Conservation (phyloP, 2,888 invertebrate genomes). For the Nomada fucata region DNA sequence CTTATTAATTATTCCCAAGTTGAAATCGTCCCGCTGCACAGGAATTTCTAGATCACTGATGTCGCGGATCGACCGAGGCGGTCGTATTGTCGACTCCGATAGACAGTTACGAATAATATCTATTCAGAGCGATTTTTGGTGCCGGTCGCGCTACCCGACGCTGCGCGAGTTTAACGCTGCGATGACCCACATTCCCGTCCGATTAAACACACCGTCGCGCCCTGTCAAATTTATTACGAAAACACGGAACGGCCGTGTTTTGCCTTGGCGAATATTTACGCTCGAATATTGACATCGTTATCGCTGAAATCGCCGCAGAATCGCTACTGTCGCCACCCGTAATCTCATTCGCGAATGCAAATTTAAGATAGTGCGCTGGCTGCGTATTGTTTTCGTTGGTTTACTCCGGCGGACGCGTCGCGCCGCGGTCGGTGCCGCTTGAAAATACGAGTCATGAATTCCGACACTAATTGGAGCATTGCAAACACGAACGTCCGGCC, state of each 20-base stretch:
- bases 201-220: constrained; percentile 41
- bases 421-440: background rate
- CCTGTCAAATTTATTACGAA: constrained; percentile 49
- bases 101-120: constrained; percentile 64
- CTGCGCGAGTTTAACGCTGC: constrained; percentile 21
- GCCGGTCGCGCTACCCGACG: background rate
- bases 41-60: constrained; percentile 14
- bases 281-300: constrained; percentile 46
- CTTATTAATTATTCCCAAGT: constrained; percentile 28
- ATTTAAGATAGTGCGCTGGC: constrained; percentile 27
- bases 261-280: constrained; percentile 48
- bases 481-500: constrained; percentile 35
- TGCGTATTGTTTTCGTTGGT: constrained; percentile 27
- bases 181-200: constrained; percentile 43
- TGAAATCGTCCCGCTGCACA: background rate
- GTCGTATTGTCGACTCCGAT: constrained; percentile 11
- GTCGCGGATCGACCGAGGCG: background rate
- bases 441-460: no score
- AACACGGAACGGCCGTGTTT: constrained; percentile 27
- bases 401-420: background rate
- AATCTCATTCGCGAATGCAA: constrained; percentile 38
- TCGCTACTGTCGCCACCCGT: constrained; percentile 24
- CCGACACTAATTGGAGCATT: constrained; percentile 26
- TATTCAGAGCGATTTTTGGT: constrained; percentile 46
- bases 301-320: constrained; percentile 1